Conservation (phyloP, 1,140 invertebrate genomes). For the Andricus grossulariae region DNA sequence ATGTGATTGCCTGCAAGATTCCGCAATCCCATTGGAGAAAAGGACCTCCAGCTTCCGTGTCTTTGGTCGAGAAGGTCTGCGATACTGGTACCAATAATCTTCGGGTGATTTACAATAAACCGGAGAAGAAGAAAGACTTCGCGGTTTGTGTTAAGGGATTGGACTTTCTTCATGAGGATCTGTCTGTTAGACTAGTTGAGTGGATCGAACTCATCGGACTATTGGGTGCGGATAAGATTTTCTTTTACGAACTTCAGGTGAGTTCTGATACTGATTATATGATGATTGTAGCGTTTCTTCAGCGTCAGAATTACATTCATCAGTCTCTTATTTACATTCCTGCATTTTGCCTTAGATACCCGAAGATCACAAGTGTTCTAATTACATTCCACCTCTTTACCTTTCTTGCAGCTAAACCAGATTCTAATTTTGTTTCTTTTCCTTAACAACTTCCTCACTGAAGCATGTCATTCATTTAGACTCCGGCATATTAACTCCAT, state of each 20-base stretch:
- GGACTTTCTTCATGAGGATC: slow-evolving; percentile 93
- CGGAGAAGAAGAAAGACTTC: slow-evolving; percentile 86
- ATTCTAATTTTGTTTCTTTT: neutral
- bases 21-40: slow-evolving; percentile 84
- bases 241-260: slow-evolving; percentile 88
- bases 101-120: slow-evolving; percentile 88
- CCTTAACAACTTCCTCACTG: slow-evolving; percentile 19
- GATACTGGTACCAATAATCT: slow-evolving; percentile 91
- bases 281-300: neutral
- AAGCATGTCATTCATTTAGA: neutral
- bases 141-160: slow-evolving; percentile 96
- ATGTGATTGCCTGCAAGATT: slow-evolving; percentile 91
- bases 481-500: slow-evolving; percentile 7
- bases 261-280: slow-evolving; percentile 50
- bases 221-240: slow-evolving; percentile 94
- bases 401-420: neutral
- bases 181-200: slow-evolving; percentile 93
- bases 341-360: no score
- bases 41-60: slow-evolving; percentile 87
- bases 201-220: slow-evolving; percentile 94
- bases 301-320: no score
- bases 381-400: neutral
- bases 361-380: no score
- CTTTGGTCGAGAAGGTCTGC: slow-evolving; percentile 89
- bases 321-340: no score